These are phyloP conservation scores for Rostratula benghalensis DNA, from an alignment of 2,113 vertebrate genomes.

Conservation along the genomic window DNA sequence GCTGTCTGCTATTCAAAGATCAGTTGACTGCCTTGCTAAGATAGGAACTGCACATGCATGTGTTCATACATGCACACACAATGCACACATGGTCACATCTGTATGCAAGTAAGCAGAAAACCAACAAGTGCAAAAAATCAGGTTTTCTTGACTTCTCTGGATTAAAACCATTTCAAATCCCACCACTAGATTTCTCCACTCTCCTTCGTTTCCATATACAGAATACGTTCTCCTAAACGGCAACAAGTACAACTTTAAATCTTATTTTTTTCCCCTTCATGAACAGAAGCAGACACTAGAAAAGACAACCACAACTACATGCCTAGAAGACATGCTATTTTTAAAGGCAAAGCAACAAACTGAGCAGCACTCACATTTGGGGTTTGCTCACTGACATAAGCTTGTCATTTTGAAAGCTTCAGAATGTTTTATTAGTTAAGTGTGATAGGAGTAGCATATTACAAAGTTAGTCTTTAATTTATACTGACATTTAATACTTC, in stretches of 20 bases:
- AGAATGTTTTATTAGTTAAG: background rate
- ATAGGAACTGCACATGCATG: background rate
- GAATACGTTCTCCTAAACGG: background rate
- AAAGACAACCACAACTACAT: background rate
- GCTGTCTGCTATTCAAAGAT: background rate
- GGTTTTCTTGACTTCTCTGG: background rate
- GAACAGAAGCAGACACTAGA: background rate
- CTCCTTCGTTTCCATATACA: background rate
- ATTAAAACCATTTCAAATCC: background rate
- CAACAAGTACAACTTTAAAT: background rate
- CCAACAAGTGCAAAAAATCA: background rate
- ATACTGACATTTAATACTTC: background rate
- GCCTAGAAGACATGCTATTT: background rate
- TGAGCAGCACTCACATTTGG: background rate
- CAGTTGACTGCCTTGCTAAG: background rate
- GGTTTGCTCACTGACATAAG: background rate
- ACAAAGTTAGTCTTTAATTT: background rate
- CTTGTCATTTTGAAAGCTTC: background rate
- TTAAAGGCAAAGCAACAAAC: background rate
- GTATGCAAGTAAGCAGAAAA: background rate
- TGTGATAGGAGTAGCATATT: background rate
- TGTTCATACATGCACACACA: background rate
- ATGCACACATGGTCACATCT: background rate
- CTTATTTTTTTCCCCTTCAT: background rate
- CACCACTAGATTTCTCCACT: background rate